Base-by-base conservation (phyloP, 1,140 invertebrate genomes). In the Lepidurus arcticus region DNA sequence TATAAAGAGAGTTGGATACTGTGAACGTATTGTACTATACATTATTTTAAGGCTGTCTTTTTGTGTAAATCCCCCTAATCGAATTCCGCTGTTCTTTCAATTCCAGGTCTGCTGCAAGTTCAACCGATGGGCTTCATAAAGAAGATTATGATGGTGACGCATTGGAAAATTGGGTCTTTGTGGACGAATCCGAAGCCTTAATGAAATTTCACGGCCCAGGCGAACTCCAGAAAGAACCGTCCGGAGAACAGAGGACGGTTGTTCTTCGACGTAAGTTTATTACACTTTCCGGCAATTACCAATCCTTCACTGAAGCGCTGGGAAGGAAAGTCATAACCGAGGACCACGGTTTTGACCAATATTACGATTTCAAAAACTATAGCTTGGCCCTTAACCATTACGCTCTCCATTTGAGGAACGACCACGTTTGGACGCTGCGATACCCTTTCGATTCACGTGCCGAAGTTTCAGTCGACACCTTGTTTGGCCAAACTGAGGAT, bases 161-260 rank as follows among this genome's bases (percentile, higher is more conserved):
- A 65, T 65, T 65, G 53, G 53, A 65, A 65, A 65, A 65, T 65
- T 65, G 53, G 53, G 53, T 65, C 53, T 65, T 65, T 65, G 53
- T 65, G 53, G 53, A 65, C 53, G 53, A 65, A 65, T 65, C 53
- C 6, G 53, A 65, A 65, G 13, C 21, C 21, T 65, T 65, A 65
- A 65, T 65, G 53, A 65, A 65, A 65, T 65, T 65, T 65, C 53
- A 65, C 16, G 53, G 53, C 53, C 21, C 53, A 5, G 53, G 34
- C 34, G 34, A 34, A 34, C 34, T 34, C 34, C 2, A 34, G 34
- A 34, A 65, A 21, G 53, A 65, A 65, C 16, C 16, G 21, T 65
- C 53, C 53, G 3, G 53, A 1, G 21, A 65, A 65, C 3, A 9
- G 53, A 65, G 16, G 53, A 4, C 21, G 16, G 16, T 65, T 65